A percentile compares a stretch with the other conserved stretches of the same genome.
These are phyloP conservation scores for Callyntrura guangdongensis DNA, from an alignment of 2,888 invertebrate genomes.

Conservation along the genomic window DNA sequence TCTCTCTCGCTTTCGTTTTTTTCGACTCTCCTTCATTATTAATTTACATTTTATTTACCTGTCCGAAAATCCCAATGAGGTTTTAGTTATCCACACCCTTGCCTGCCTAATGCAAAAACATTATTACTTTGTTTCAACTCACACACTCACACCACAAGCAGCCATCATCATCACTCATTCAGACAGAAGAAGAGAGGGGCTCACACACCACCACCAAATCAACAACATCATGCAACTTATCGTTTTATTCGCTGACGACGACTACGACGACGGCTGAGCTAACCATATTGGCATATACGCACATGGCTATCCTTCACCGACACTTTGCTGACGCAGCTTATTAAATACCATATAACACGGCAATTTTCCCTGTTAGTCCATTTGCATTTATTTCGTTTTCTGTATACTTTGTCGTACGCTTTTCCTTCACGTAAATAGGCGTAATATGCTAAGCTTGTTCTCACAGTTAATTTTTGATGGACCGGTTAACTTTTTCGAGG, in stretches of 20 bases:
- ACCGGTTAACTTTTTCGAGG: slow-evolving; percentile 69
- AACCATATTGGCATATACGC: slow-evolving; percentile 29
- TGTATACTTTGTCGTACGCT: not conserved
- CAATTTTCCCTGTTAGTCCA: slow-evolving; percentile 42
- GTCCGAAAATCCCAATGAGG: slow-evolving; percentile 66
- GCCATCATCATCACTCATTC: slow-evolving; percentile 56
- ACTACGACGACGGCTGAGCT: not conserved
- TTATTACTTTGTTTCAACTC: slow-evolving; percentile 63
- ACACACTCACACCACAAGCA: slow-evolving; percentile 52
- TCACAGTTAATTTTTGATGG: slow-evolving; percentile 69
- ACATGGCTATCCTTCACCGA: slow-evolving; percentile 17
- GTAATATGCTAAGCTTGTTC: slow-evolving; percentile 29
- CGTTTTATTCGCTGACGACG: slow-evolving; percentile 41
- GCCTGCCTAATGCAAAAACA: slow-evolving; percentile 39
- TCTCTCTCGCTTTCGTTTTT: slow-evolving; percentile 7
- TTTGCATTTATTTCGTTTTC: slow-evolving; percentile 42
- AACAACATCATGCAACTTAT: slow-evolving; percentile 58
- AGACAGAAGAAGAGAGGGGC: slow-evolving; percentile 28
- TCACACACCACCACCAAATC: slow-evolving; percentile 35
- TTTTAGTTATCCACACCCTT: slow-evolving; percentile 68
- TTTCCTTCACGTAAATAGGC: not conserved
- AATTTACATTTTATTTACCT: slow-evolving; percentile 76
- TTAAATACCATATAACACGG: slow-evolving; percentile 55
- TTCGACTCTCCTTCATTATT: slow-evolving; percentile 58
- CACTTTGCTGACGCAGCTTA: slow-evolving; percentile 48